These are phyloP conservation scores for Hafferia zeledoni DNA, from an alignment of 2,797 vertebrate genomes.

Conservation along the genomic window DNA sequence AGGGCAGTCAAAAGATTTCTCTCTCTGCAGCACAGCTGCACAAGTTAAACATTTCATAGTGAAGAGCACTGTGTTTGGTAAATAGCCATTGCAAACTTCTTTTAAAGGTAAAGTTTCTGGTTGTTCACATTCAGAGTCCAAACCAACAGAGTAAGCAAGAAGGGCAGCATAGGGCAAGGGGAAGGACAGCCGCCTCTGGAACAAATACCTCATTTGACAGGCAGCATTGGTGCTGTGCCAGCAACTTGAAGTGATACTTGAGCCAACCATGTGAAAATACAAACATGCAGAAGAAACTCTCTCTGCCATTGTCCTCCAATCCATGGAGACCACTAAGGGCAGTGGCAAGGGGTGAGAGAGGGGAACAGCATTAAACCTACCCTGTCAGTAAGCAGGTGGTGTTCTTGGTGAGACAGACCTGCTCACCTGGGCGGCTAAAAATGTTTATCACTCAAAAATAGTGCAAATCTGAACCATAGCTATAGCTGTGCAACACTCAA, in stretches of 20 bases:
- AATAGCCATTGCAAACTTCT: neutral
- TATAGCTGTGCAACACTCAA: neutral
- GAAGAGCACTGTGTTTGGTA: neutral
- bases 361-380: neutral
- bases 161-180: accelerated
- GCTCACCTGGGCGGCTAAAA: neutral
- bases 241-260: neutral
- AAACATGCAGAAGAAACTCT: neutral
- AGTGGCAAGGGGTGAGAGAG: neutral
- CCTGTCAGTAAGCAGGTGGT: accelerated
- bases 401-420: neutral
- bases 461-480: neutral
- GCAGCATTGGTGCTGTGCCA: neutral
- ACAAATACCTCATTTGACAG: neutral
- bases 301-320: neutral
- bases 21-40: neutral
- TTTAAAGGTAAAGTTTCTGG: neutral
- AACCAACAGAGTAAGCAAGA: neutral
- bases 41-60: neutral
- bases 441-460: neutral
- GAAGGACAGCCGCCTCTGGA: neutral
- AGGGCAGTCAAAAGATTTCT: neutral
- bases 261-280: neutral
- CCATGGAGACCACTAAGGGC: neutral
- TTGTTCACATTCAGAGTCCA: neutral